Base-by-base conservation (phyloP, 2,888 invertebrate species). In the Drosophila koepferae region DNA sequence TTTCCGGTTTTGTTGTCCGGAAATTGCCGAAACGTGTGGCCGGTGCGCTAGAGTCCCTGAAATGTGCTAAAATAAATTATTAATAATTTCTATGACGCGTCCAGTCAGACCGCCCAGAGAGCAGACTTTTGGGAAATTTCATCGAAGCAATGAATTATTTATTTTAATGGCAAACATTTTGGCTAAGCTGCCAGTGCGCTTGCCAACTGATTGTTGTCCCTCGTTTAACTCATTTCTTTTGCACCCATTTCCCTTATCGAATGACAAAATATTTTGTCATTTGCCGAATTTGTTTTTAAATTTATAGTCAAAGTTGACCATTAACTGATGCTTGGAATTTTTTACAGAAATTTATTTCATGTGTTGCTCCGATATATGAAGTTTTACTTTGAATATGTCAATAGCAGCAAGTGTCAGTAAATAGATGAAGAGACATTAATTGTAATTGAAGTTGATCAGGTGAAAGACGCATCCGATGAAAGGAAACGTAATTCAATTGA, bases 21-120 rank as follows among this genome's bases (percentile, higher is more conserved):
- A 86, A 90, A 86, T 86, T 90, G 87, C 87, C 51, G 68, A 86
- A 90, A 89, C 90, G 90, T 86, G 90, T 89, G 86, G 85, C 77
- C 81, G 70, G 74, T 82, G 74, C 63, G 74, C 61, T 80, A 63
- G 43, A 82, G 77, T 85, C 83, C 80, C 74, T 75, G 74, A 82
- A 89, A 89, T 85, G 88, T 88, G 72, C 81, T 68, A 65, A 88
- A 89, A 86, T 86, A 86, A 81, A 86, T 86, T 89, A 90, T 86
- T 89, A 90, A 86, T 86, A 90, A 86, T 90, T 86, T 86, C 75
- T 79, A 81, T 85, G 71, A 56, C 51, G 58, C 69, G 56, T 51
- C 66, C 34, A 63, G 40, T 40, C 49, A 38, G 63, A 49, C 49
- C 36, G 31, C 61, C 43, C 49, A 51, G 56, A 62, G 18, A 23